Percentiles rank a stretch among this genome's conserved stretches.
Conservation (phyloP, 2,113 vertebrate genomes). For the Corythornis vintsioides region DNA sequence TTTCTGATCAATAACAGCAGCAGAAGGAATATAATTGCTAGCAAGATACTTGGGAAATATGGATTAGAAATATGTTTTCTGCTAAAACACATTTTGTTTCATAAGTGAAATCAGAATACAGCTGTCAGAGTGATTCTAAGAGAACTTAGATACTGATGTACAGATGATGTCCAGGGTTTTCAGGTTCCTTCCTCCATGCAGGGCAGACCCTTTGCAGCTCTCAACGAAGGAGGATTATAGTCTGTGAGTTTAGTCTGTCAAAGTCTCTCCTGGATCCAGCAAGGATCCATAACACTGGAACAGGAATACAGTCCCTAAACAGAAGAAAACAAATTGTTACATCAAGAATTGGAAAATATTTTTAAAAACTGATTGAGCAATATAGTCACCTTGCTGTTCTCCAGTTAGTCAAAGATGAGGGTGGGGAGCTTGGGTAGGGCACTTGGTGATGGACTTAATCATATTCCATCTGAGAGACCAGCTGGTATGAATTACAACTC, state of each 20-base stretch:
- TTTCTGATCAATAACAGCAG: neutral
- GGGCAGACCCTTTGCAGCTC: neutral
- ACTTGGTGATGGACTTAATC: rapidly evolving
- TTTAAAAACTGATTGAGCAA: neutral
- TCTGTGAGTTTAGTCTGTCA: rapidly evolving
- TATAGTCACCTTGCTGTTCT: neutral
- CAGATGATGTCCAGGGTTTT: neutral
- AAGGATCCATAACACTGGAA: neutral
- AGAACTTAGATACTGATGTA: neutral
- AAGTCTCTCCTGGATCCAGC: neutral
- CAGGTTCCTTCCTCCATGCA: rapidly evolving
- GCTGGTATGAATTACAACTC: neutral
- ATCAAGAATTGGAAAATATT: neutral
- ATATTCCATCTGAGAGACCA: neutral
- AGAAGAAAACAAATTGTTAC: neutral
- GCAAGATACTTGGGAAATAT: neutral
- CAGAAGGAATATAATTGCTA: neutral
- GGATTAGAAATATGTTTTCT: neutral
- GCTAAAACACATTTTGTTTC: neutral
- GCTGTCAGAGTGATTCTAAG: neutral
- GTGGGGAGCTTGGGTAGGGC: neutral
- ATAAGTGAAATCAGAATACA: neutral
- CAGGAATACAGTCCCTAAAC: rapidly evolving
- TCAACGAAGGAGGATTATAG: rapidly evolving
- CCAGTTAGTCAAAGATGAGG: neutral